phyloP scores from a whole-genome alignment of 2,797 vertebrate genomes.

The Tarsius wallacei region DNA sequence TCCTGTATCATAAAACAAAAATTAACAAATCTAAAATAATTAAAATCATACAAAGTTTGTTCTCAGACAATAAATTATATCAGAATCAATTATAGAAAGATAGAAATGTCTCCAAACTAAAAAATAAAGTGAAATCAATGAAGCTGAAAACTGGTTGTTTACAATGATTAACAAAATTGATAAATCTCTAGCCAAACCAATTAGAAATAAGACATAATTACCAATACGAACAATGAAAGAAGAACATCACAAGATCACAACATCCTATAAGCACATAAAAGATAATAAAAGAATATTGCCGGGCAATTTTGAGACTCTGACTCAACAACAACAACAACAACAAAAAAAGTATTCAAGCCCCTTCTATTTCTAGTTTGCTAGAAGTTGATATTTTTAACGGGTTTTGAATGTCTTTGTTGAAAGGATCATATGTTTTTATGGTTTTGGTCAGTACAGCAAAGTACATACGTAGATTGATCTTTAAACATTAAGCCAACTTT shows the following conservation, averaged over 20 bases:
- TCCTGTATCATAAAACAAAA: neutral
- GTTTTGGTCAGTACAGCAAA: no score
- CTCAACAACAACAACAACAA: no score
- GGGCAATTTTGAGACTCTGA: no score
- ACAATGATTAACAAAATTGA: neutral
- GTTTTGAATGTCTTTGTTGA: no score
- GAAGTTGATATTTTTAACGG: no score
- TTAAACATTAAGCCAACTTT: no score
- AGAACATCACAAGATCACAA: neutral
- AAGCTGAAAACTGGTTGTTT: neutral
- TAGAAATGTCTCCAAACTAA: neutral
- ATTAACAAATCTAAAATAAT: conserved; percentile 30
- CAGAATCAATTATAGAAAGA: neutral
- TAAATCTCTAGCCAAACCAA: neutral
- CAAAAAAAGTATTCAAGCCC: no score
- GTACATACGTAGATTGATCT: no score
- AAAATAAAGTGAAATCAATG: neutral
- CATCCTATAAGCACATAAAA: neutral
- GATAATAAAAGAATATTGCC: neutral
- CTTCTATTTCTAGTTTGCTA: no score
- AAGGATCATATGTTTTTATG: no score
- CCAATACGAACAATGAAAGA: conserved; percentile 4
- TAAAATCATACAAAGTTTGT: neutral
- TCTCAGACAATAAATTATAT: neutral
- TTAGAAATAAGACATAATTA: neutral